Base-by-base conservation (phyloP, 2,888 invertebrate species). In the Nesidiocoris tenuis region DNA sequence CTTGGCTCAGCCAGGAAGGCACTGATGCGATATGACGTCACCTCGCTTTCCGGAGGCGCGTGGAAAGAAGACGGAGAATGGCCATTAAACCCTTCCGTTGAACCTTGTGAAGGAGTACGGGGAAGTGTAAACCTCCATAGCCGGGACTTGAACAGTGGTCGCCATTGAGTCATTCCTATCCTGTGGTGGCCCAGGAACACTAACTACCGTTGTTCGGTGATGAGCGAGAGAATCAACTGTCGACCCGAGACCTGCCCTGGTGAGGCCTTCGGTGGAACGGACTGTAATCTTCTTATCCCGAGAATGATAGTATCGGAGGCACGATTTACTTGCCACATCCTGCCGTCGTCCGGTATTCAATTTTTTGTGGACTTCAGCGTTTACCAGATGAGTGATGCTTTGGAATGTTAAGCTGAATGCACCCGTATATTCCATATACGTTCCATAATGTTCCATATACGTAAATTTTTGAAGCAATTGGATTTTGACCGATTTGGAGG, bases 21-120 rank as follows among this genome's bases (percentile, higher is more conserved):
- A 18, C 18, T 59, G n/a, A 59, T 59, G 59, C 59, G 59, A 59
- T 16, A 59, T 59, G 59, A 59, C 59, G 59, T 59, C 59, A 59
- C 59, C 39, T 39, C 39, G 39, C 39, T 39, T 39, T 39, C 39
- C 39, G 39, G 39, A 39, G 39, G 5, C 3, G 39, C 39, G 5
- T 39, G 39, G 12, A 39, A 39, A 39, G 39, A 39, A 39, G 39
- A 39, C 39, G 12, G 39, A 39, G 39, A 39, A 39, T 39, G 39
- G 39, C 39, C 39, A 39, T 39, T 39, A 39, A 39, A 39, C 39
- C 39, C 39, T 39, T 39, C 39, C 39, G 5, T 39, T 7, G 39
- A 39, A 39, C 39, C 39, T 39, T 12, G 39, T 39, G 39, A 39
- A 39, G 39, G 12, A 39, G 5, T 3, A 39, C 39, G 5, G 39